These are phyloP conservation scores for Amblyjoppa fuscipennis DNA, from an alignment of 2,888 invertebrate genomes.

Conservation along the genomic window DNA sequence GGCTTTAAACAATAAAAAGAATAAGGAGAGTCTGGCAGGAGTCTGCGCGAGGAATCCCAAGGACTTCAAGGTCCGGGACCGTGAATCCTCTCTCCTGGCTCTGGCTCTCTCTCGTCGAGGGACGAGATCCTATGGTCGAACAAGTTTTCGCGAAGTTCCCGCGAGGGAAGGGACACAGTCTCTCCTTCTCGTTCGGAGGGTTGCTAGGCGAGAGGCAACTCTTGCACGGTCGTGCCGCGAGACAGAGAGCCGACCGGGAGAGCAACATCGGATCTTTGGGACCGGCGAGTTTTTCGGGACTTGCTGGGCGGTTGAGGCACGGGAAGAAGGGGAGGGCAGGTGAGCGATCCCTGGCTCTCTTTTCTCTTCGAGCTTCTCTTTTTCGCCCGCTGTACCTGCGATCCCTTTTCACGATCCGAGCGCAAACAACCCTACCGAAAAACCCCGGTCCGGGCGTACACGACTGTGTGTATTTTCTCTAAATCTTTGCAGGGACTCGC, in stretches of 20 bases:
- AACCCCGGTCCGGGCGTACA: conserved; percentile 11
- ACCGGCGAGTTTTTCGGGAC: conserved; percentile 53
- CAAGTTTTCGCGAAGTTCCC: conserved; percentile 49
- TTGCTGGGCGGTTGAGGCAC: conserved; percentile 68
- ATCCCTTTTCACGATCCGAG: conserved; percentile 51
- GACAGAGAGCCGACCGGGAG: conserved; percentile 39
- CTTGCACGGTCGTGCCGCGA: conserved; percentile 7
- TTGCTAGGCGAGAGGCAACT: conserved; percentile 22
- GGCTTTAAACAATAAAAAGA: conserved; percentile 31
- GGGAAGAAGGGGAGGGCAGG: conserved; percentile 73
- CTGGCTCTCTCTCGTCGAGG: conserved; percentile 16
- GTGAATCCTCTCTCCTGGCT: conserved; percentile 38
- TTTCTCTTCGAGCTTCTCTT: conserved; percentile 35
- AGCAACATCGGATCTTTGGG: conserved; percentile 50
- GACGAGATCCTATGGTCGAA: conserved; percentile 55
- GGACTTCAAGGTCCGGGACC: conserved; percentile 60
- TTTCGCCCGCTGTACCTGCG: conserved; percentile 55
- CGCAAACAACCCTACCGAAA: conserved; percentile 53
- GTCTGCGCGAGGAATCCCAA: conserved; percentile 62
- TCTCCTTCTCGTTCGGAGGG: conserved; percentile 20
- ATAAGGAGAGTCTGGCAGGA: conserved; percentile 53
- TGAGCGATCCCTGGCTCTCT: conserved; percentile 64
- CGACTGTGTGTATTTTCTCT: not conserved
- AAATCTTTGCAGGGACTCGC: not conserved
- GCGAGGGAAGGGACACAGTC: conserved; percentile 6